Conservation (phyloP, 2,888 invertebrate genomes). For the Xanthia togata region DNA sequence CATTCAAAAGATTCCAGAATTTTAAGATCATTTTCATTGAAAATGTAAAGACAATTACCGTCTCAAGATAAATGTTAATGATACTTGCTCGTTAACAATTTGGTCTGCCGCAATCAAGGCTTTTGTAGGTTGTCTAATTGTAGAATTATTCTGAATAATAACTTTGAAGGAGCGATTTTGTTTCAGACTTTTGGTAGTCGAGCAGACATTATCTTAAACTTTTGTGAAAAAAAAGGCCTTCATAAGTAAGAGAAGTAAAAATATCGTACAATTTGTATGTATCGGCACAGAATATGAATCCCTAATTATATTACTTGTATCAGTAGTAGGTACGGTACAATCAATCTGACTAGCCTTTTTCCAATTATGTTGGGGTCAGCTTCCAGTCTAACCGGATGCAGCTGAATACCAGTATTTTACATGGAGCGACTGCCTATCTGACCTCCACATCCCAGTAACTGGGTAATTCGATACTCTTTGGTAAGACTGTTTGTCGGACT, state of each 20-base stretch:
- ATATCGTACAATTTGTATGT: not conserved
- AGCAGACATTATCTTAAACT: not conserved
- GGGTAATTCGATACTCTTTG: too few relatives aligned
- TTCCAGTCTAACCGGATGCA: too few relatives aligned
- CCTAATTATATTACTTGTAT: not conserved
- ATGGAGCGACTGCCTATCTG: too few relatives aligned
- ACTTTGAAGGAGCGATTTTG: not conserved
- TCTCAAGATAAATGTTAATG: constrained; percentile 22
- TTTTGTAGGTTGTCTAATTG: constrained; percentile 5
- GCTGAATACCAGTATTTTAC: too few relatives aligned
- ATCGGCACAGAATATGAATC: not conserved
- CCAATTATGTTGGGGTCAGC: too few relatives aligned
- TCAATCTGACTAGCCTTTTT: too few relatives aligned
- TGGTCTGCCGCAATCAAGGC: constrained; percentile 42
- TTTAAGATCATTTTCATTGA: constrained; percentile 9
- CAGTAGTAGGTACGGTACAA: not conserved
- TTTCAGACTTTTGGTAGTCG: not conserved
- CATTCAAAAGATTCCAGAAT: constrained; percentile 14
- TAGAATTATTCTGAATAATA: constrained; percentile 20
- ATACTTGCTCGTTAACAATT: constrained; percentile 28
- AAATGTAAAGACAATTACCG: constrained; percentile 16
- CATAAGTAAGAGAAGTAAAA: not conserved
- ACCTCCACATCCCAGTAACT: too few relatives aligned
- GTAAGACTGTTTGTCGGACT: too few relatives aligned
- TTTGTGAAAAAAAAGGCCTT: not conserved